These are phyloP conservation scores for Tauraco hartlaubi DNA, from an alignment of 2,797 vertebrate genomes.

Conservation along the genomic window DNA sequence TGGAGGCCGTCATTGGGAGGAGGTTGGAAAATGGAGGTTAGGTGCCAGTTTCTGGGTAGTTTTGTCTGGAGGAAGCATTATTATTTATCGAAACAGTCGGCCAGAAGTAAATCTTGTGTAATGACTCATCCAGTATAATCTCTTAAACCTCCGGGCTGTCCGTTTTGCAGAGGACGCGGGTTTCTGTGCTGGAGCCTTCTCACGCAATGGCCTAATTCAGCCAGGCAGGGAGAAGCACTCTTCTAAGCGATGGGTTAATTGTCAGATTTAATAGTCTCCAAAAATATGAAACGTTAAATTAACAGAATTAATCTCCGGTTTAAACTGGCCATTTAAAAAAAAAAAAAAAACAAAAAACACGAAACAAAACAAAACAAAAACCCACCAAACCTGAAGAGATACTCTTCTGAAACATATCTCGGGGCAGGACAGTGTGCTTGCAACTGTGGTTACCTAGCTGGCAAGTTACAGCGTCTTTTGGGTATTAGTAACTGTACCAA, in stretches of 20 bases:
- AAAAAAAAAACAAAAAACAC: background rate
- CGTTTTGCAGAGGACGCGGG: rapidly evolving
- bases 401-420: background rate
- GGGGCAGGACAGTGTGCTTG: background rate
- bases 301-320: background rate
- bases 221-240: background rate
- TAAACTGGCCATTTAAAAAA: background rate
- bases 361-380: too few species aligned
- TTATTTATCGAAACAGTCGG: background rate
- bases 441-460: rapidly evolving
- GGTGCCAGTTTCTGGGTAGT: background rate
- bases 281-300: background rate
- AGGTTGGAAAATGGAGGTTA: background rate
- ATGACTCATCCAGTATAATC: background rate
- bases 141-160: background rate
- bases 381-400: background rate
- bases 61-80: background rate
- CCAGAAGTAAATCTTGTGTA: background rate
- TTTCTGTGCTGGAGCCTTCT: background rate
- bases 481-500: background rate
- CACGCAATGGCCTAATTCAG: background rate
- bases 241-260: background rate
- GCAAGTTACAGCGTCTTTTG: background rate
- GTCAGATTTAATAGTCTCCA: background rate
- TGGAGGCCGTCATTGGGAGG: background rate